These are phyloP conservation scores for Epirrhoe alternata DNA, from an alignment of 2,888 invertebrate species.

Conservation along the genomic window DNA sequence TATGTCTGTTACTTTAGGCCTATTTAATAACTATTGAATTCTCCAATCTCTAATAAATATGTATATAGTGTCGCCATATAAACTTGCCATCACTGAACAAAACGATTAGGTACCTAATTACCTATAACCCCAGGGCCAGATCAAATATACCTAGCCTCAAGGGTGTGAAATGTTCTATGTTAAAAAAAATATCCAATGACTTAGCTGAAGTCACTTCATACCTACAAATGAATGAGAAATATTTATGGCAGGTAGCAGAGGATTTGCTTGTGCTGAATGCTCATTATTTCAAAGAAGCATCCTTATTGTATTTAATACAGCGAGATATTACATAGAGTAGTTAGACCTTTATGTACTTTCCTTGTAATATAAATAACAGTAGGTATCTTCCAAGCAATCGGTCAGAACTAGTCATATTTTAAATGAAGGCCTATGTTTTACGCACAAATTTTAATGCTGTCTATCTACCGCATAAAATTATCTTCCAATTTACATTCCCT, in stretches of 20 bases:
- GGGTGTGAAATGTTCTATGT: neutral
- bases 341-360: constrained; percentile 13
- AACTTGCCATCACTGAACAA: constrained; percentile 39
- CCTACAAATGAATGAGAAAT: neutral
- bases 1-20: constrained; percentile 35
- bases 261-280: constrained; percentile 4
- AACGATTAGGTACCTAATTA: neutral
- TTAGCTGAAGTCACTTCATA: neutral
- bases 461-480: constrained; percentile 53
- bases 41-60: constrained; percentile 12
- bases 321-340: neutral
- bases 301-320: constrained; percentile 27
- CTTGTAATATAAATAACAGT: constrained; percentile 37
- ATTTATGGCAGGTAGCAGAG: neutral
- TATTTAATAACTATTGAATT: constrained; percentile 13
- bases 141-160: no score
- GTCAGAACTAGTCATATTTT: constrained; percentile 80
- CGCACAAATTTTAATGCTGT: constrained; percentile 73
- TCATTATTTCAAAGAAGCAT: constrained; percentile 1
- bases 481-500: constrained; percentile 80
- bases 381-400: constrained; percentile 48
- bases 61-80: constrained; percentile 35
- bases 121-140: no score
- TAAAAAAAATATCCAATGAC: neutral
- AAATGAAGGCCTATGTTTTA: constrained; percentile 70